Conservation (phyloP, 2,888 invertebrate species). For the Synanthedon formicaeformis region DNA sequence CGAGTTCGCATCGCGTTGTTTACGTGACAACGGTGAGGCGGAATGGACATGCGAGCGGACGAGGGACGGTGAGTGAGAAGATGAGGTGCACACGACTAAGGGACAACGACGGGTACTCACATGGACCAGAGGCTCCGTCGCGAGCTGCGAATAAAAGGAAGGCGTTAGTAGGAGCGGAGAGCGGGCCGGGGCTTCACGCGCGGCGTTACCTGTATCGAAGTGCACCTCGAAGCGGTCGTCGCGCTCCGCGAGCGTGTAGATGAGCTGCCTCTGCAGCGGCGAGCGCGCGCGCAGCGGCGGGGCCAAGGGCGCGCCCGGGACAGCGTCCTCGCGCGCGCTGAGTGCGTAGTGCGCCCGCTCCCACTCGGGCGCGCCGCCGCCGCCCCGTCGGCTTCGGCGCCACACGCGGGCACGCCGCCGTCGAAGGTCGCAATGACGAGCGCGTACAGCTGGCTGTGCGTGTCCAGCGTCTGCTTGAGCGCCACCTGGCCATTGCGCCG, state of each 20-base stretch:
- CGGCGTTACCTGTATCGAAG: slow-evolving; percentile 87
- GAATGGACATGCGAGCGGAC: not conserved
- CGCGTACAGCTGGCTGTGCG: slow-evolving; percentile 83
- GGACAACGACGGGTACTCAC: slow-evolving; percentile 75
- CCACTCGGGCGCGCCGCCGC: slow-evolving; percentile 94
- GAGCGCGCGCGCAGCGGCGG: slow-evolving; percentile 88
- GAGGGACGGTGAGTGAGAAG: not conserved
- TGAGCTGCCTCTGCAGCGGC: slow-evolving; percentile 86
- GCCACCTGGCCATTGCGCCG: slow-evolving; percentile 87
- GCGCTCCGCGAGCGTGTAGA: slow-evolving; percentile 90
- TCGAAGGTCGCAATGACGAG: slow-evolving; percentile 89
- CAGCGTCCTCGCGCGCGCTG: slow-evolving; percentile 84
- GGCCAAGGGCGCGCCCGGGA: slow-evolving; percentile 74
- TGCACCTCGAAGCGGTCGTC: slow-evolving; percentile 87
- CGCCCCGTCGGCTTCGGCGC: slow-evolving; percentile 56
- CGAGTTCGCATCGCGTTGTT: not conserved
- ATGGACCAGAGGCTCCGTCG: slow-evolving; percentile 88
- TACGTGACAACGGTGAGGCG: not conserved
- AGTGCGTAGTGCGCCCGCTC: slow-evolving; percentile 87
- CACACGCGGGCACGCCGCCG: slow-evolving; percentile 69
- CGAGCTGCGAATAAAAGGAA: slow-evolving; percentile 79
- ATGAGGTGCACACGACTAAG: slow-evolving; percentile 1
- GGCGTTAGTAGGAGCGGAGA: slow-evolving; percentile 25
- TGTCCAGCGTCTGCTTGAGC: slow-evolving; percentile 84
- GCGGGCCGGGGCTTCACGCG: not conserved